These are phyloP conservation scores for Gymnorhina tibicen DNA, from an alignment of 2,113 vertebrate genomes.

Conservation along the genomic window DNA sequence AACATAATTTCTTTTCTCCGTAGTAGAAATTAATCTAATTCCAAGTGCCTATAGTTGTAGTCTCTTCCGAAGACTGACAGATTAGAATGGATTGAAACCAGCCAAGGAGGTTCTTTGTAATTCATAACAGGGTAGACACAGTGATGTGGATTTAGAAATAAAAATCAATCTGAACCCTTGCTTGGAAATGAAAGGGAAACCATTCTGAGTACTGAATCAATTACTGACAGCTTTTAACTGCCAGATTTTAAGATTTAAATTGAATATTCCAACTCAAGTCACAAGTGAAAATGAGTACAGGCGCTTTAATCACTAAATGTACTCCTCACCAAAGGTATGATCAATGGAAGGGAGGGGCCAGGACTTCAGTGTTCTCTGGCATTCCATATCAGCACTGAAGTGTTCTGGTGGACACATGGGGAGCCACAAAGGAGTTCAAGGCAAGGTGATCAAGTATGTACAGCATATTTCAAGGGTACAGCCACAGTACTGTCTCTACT, in stretches of 20 bases:
- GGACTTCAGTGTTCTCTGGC: not conserved
- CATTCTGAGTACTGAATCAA: conserved; percentile 5
- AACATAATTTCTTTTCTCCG: not conserved
- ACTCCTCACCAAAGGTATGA: not conserved
- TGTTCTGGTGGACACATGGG: not conserved
- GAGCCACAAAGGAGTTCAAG: not conserved
- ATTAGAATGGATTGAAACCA: conserved; percentile 8
- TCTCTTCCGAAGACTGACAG: not conserved
- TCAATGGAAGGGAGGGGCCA: not conserved
- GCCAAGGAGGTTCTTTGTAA: not conserved
- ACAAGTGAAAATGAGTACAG: not conserved
- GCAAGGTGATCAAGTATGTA: not conserved
- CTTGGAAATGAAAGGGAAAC: conserved; percentile 2
- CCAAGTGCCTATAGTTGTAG: not conserved
- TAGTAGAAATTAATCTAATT: conserved; percentile 5
- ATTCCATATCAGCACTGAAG: not conserved
- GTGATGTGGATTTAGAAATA: conserved; percentile 37
- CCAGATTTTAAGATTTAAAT: conserved; percentile 4
- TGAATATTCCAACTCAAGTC: not conserved
- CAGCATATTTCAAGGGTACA: not conserved
- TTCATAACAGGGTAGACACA: not conserved
- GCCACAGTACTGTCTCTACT: not conserved
- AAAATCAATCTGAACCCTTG: conserved; percentile 1
- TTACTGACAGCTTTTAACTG: conserved; percentile 5
- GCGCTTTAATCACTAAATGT: not conserved